Conservation (phyloP, 2,113 vertebrate species). For the Sturnus vulgaris region DNA sequence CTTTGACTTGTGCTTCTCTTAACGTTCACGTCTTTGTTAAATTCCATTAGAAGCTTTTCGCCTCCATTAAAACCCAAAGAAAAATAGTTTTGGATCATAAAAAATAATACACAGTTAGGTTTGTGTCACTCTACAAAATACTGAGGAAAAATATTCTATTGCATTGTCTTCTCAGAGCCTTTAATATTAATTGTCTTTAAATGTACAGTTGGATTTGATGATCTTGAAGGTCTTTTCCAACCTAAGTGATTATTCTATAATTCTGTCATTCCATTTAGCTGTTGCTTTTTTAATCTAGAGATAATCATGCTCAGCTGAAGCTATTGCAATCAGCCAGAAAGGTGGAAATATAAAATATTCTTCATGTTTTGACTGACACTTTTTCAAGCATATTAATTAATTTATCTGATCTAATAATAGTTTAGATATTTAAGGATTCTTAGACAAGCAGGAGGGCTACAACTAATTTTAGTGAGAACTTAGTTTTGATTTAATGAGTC, state of each 20-base stretch:
- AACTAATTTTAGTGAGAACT: background rate
- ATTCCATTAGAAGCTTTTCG: background rate
- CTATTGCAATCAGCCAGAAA: background rate
- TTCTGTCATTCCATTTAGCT: background rate
- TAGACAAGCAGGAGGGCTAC: background rate
- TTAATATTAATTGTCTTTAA: background rate
- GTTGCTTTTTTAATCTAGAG: background rate
- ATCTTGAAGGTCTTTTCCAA: background rate
- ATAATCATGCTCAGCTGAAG: background rate
- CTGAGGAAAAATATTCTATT: background rate
- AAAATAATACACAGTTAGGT: background rate
- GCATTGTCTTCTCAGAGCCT: background rate
- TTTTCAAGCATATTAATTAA: background rate
- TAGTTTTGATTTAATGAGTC: background rate
- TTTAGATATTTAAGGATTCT: background rate
- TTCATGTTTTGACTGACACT: background rate
- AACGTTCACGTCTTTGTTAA: background rate
- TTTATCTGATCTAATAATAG: background rate
- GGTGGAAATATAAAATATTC: background rate
- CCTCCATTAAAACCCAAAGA: background rate
- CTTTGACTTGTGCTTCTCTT: background rate
- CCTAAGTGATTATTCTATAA: background rate
- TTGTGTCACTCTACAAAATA: background rate
- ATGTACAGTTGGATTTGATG: background rate
- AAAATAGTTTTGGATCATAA: background rate